Conservation (phyloP, 2,797 vertebrate species). For the Anguilla megastoma region DNA sequence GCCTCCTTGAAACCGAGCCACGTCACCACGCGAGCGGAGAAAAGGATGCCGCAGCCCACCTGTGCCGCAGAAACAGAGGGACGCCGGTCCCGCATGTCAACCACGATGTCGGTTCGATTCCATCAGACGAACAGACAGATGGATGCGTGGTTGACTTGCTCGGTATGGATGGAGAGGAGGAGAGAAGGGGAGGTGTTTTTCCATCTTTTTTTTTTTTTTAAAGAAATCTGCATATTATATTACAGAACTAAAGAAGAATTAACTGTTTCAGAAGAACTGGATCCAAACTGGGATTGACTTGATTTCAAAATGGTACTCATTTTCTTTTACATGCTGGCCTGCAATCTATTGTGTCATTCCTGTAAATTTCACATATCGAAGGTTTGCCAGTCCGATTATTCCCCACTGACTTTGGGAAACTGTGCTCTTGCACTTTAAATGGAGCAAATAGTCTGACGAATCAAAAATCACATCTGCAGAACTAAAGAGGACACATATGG, state of each 20-base stretch:
- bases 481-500: constrained; percentile 20
- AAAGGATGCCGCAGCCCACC: constrained; percentile 38
- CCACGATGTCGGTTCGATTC: constrained; percentile 45
- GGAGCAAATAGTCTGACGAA: constrained; percentile 1
- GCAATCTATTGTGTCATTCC: not conserved
- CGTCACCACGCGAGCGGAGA: constrained; percentile 12
- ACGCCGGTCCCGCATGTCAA: constrained; percentile 31
- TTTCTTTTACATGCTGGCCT: not conserved
- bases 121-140: constrained; percentile 49
- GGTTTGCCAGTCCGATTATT: not conserved
- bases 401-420: not conserved
- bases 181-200: constrained; percentile 37
- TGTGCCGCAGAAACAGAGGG: constrained; percentile 38
- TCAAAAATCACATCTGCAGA: constrained; percentile 13
- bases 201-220: not conserved
- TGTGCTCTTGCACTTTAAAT: not conserved
- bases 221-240: constrained; percentile 39
- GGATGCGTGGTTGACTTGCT: constrained; percentile 42
- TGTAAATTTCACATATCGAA: not conserved
- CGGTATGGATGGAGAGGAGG: constrained; percentile 48
- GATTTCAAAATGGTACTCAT: not conserved
- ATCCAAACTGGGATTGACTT: not conserved
- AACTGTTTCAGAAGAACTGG: constrained; percentile 17
- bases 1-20: constrained; percentile 21
- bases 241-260: constrained; percentile 34